These are phyloP conservation scores for Cryptosula pallasiana DNA, from an alignment of 2,888 invertebrate genomes.

Conservation along the genomic window DNA sequence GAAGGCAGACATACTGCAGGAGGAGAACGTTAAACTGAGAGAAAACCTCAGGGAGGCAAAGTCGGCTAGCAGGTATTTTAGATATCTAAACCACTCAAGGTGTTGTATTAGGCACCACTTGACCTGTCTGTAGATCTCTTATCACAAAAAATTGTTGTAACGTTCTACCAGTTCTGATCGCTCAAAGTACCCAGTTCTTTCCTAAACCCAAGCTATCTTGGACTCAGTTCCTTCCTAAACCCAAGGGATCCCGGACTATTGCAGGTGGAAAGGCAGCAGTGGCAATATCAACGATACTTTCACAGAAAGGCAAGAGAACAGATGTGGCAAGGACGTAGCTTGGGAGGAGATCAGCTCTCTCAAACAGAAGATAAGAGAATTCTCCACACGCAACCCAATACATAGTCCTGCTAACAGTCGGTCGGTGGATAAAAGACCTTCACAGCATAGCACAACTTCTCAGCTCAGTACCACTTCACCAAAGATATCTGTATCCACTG, in stretches of 20 bases:
- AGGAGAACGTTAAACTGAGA: conserved; percentile 41
- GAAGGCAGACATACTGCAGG: conserved; percentile 42
- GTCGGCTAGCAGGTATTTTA: conserved; percentile 6
- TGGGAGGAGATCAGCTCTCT: conserved; percentile 18
- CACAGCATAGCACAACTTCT: not conserved
- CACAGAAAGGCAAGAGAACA: not conserved
- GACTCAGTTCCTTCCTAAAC: no score
- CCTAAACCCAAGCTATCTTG: no score
- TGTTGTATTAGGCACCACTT: no score
- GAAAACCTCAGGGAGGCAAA: not conserved
- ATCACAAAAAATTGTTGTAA: no score
- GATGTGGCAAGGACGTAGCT: not conserved
- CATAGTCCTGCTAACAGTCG: not conserved
- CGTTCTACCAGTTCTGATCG: no score
- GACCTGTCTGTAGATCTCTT: no score
- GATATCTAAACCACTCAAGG: no score
- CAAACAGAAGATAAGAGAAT: conserved; percentile 21
- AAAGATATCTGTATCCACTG: not conserved
- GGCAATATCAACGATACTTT: not conserved
- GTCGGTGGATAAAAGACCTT: not conserved
- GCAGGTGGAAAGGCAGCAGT: conserved; percentile 8
- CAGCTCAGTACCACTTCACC: not conserved
- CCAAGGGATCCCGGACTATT: no score
- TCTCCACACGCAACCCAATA: not conserved
- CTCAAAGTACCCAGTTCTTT: no score